These are phyloP conservation scores for Danio tinwini DNA, from an alignment of 2,797 vertebrate species.

Conservation along the genomic window DNA sequence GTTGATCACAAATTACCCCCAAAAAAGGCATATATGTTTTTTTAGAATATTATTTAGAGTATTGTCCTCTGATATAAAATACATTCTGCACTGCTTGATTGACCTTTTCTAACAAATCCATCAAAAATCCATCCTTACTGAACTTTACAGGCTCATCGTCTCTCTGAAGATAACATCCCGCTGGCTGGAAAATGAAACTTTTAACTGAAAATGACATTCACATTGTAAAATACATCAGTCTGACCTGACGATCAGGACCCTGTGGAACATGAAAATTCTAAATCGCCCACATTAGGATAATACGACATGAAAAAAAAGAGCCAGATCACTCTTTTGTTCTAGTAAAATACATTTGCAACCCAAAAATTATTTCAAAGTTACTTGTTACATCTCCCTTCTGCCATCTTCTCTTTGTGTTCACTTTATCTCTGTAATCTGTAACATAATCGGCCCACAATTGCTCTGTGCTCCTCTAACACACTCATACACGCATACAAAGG, in stretches of 20 bases:
- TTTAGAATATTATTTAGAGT: constrained; percentile 4
- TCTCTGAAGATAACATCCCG: constrained; percentile 12
- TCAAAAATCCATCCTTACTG: constrained; percentile 18
- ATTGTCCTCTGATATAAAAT: not conserved
- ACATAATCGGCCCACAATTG: not conserved
- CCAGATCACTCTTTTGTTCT: not conserved
- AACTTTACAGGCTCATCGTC: not conserved
- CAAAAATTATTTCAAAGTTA: constrained; percentile 1
- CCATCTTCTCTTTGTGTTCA: not conserved
- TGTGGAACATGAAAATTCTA: not conserved
- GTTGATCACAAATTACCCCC: not conserved
- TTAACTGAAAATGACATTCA: constrained; percentile 16
- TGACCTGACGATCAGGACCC: not conserved
- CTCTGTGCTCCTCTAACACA: not conserved
- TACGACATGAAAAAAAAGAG: not conserved
- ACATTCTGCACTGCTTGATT: not conserved
- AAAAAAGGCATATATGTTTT: not conserved
- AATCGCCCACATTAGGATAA: not conserved
- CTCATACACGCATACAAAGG: not conserved
- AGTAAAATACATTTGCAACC: constrained; percentile 1
- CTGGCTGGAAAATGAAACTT: constrained; percentile 26
- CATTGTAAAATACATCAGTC: constrained; percentile 15
- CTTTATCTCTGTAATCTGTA: constrained; percentile 2
- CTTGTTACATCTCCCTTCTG: not conserved
- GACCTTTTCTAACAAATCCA: constrained; percentile 17